Evolutionary conservation across 2,888 invertebrate species (phyloP), one percentile per base, ranked within the genome.

Genomic region (Eupeodes latifasciatus): DNA sequence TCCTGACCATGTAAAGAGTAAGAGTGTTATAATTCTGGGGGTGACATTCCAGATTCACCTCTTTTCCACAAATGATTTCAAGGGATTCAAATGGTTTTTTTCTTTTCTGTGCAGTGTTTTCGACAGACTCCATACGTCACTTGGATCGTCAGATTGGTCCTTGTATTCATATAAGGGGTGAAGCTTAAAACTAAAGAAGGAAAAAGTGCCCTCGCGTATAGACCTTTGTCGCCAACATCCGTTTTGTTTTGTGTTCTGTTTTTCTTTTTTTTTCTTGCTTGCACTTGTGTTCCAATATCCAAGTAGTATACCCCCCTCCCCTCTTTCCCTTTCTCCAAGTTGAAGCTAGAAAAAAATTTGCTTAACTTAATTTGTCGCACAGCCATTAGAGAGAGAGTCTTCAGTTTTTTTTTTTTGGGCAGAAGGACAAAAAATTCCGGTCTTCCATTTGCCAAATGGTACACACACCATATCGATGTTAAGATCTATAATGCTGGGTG

Each of bases 341-440:
- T 27, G 27, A 27, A 27, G 27, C 27, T 27, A 27, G 27, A 14
- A 69, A 69, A 69, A 69, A 69, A 69, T 86, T 86, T 90, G 89
- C 89, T 89, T 90, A 90, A 90, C 90, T 90, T 90, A 90, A 90
- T 90, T 90, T 90, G 90, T 87, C 59, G 76, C 61, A 67, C 53
- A 81, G 53, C 62, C 66, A 77, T 49, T 69, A 55, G 40, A 40
- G 53, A 55, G 40, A 40, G 53, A 69, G 49, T 27, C 61, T 55
- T 55, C 34, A 40, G 76, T 66, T 69, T 61, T 40, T n/a, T 66
- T 69, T 61, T 44, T 64, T 57, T 10, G 47, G 57, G 53, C 62
- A 76, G 12, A 34, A 36, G 47, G 11, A 66, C 34, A 53, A 9
- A 78, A 83, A 85, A 87, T 69, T 75, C 74, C 6, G 19, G 62